phyloP scores from a whole-genome alignment of 2,113 vertebrate genomes.

The Podilymbus podiceps region DNA sequence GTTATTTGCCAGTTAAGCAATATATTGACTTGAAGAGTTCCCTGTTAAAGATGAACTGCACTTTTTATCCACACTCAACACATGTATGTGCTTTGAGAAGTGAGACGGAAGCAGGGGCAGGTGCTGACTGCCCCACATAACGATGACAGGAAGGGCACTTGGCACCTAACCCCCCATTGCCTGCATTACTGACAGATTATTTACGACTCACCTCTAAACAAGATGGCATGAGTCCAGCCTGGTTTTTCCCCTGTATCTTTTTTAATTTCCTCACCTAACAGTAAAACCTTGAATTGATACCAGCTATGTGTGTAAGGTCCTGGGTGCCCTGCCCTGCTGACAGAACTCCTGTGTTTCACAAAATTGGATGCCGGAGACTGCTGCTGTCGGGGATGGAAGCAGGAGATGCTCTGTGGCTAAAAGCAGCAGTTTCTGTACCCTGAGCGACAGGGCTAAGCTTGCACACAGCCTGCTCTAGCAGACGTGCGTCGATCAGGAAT shows the following conservation, averaged over 20 bases:
- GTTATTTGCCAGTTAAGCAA: slow-evolving; percentile 55
- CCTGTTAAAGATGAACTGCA: neutral
- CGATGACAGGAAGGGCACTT: neutral
- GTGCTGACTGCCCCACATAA: neutral
- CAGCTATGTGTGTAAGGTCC: neutral
- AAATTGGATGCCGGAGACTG: neutral
- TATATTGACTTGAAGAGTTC: neutral
- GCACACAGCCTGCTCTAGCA: neutral
- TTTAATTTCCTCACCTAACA: neutral
- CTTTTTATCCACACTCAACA: neutral
- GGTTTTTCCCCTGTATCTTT: neutral
- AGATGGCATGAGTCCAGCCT: neutral
- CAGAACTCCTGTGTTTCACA: neutral
- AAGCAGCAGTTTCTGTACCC: neutral
- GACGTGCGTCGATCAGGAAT: neutral
- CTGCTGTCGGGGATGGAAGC: neutral
- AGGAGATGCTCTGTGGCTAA: neutral
- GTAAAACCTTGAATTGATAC: neutral
- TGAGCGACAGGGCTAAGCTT: neutral
- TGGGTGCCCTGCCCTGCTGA: neutral
- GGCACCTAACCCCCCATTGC: neutral
- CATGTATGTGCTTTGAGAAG: neutral
- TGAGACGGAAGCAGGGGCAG: neutral
- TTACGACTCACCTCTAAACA: neutral
- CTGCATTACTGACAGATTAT: neutral